These are phyloP conservation scores for Varecia variegata DNA, from an alignment of 2,797 vertebrate genomes.

Conservation along the genomic window DNA sequence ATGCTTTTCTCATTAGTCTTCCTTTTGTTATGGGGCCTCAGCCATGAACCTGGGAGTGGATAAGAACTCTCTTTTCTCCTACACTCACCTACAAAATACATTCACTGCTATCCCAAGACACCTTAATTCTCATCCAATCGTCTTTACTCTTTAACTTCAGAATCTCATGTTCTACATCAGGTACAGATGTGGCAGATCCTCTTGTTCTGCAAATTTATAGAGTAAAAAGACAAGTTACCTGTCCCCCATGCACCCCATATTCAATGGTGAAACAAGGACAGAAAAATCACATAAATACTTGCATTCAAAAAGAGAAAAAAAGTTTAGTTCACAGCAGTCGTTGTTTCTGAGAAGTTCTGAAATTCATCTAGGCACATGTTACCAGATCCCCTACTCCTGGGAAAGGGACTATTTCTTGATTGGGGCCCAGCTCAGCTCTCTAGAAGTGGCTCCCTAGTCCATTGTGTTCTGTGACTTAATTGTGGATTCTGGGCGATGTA, in stretches of 20 bases:
- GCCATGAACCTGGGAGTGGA: not conserved
- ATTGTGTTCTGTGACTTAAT: not conserved
- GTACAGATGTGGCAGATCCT: not conserved
- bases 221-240: not conserved
- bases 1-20: not conserved
- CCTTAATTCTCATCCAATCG: not conserved
- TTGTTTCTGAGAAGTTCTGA: not conserved
- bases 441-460: not conserved
- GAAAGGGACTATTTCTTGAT: not conserved
- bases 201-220: not conserved
- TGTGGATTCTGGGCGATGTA: not conserved
- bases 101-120: not conserved
- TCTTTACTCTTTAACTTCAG: not conserved
- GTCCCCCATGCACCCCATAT: not conserved
- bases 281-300: not conserved
- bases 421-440: not conserved
- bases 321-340: not conserved
- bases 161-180: not conserved
- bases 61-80: not conserved
- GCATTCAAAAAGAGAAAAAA: not conserved
- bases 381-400: not conserved
- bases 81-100: not conserved
- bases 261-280: not conserved
- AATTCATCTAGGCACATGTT: not conserved
- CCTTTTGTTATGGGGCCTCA: not conserved